Percentiles rank a stretch among this genome's conserved stretches.
These are phyloP conservation scores for Erebia aethiops DNA, from an alignment of 2,888 invertebrate genomes.

Conservation along the genomic window DNA sequence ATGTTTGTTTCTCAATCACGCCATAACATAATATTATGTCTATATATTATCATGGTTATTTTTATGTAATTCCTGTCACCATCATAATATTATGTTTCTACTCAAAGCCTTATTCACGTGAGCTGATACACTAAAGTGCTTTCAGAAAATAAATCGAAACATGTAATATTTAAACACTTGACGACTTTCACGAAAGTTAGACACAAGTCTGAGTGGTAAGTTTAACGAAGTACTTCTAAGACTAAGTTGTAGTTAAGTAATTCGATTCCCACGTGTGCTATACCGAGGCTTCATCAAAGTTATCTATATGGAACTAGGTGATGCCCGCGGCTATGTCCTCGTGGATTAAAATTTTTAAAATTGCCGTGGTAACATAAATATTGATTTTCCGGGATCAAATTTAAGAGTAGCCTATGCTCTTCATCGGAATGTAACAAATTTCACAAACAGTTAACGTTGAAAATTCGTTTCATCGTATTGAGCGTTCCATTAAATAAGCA, in stretches of 20 bases:
- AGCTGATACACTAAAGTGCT: neutral
- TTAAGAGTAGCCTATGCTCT: no score
- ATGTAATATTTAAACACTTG: neutral
- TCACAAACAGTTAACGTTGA: no score
- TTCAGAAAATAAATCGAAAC: neutral
- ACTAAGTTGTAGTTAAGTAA: slow-evolving; percentile 6
- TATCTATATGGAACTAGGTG: neutral
- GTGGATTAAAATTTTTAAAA: no score
- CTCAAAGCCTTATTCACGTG: neutral
- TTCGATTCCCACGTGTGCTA: slow-evolving; percentile 7
- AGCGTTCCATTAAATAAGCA: no score
- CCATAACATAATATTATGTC: no score
- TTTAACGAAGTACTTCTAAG: neutral
- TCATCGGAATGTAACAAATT: no score
- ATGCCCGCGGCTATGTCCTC: neutral
- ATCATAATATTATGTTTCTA: no score
- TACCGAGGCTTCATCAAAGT: neutral
- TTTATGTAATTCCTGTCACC: neutral
- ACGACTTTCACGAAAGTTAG: slow-evolving; percentile 4
- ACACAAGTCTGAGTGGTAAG: neutral
- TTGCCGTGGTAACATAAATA: no score
- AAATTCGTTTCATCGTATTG: no score
- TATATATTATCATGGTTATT: no score
- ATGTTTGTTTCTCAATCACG: no score
- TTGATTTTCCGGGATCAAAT: no score